Percentiles rank a stretch among this genome's conserved stretches.
Conservation (phyloP, 2,797 vertebrate species). For the Microcaecilia unicolor region DNA sequence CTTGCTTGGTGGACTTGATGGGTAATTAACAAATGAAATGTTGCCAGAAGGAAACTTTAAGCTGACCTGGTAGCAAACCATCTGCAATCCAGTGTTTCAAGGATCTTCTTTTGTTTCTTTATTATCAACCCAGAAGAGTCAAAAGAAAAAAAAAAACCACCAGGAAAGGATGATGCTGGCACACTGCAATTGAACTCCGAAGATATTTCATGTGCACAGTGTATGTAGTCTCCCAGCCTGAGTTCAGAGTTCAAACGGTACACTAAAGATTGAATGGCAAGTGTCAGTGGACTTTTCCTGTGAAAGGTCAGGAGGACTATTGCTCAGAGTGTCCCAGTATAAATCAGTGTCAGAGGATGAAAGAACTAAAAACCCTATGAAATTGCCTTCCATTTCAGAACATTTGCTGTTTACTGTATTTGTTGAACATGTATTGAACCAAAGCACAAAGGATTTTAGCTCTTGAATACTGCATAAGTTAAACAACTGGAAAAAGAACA, state of each 20-base stretch:
- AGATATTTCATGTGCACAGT: constrained; percentile 13
- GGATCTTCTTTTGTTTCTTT: constrained; percentile 15
- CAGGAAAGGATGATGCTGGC: constrained; percentile 2
- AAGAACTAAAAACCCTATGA: constrained; percentile 25
- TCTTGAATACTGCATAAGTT: no score
- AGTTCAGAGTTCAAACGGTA: constrained; percentile 8
- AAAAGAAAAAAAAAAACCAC: background rate
- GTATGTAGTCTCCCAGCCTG: constrained; percentile 19
- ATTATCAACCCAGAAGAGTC: background rate
- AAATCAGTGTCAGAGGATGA: constrained; percentile 38
- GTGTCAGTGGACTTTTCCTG: constrained; percentile 7
- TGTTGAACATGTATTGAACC: constrained; percentile 40
- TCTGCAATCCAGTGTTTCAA: no score
- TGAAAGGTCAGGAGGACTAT: constrained; percentile 19
- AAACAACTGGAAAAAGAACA: no score
- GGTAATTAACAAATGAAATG: no score
- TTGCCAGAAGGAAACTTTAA: no score
- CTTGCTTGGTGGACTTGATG: no score
- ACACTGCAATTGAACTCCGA: constrained; percentile 9
- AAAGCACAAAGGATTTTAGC: no score
- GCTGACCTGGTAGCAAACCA: no score
- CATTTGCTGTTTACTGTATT: constrained; percentile 44
- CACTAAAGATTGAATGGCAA: constrained; percentile 22
- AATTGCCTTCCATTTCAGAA: constrained; percentile 45
- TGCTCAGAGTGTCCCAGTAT: constrained; percentile 26